Evolutionary conservation across 1,140 invertebrate genomes (phyloP), one percentile per base, ranked within the genome.

Genomic region (Leptinotarsa texana): DNA sequence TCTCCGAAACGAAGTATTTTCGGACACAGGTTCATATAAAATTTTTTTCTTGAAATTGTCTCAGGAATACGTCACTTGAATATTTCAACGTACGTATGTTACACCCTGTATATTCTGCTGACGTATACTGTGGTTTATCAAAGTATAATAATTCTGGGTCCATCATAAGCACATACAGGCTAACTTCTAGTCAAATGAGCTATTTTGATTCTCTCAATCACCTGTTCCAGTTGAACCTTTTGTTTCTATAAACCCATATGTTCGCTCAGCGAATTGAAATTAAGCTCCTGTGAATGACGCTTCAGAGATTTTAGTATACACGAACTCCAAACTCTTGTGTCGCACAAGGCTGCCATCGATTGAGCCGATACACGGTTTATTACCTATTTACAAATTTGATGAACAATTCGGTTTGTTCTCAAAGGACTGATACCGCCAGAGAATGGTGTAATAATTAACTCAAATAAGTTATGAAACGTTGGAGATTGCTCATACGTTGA

Each of bases 381-480:
- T 65, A 65, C n/a, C 63, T 65, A 33, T 15, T 65, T 27, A n/a
- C 21, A 33, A 65, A 65, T 65, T 33, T 65, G 21, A 65, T 65
- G 63, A 65, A 65, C 63, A 65, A 22, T 65, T 33, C 6, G 63
- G 63, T 24, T 65, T 65, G 63, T 65, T 65, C 63, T 65, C 63
- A 65, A 65, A 65, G 63, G 21, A 65, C 63, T 65, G n/a, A 65
- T 65, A 18, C 21, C 63, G 15, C 22, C 13, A 65, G 63, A 33
- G 63, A 65, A 21, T 18, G 15, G 17, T 65, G 63, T 33, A 18
- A 65, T 65, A 65, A 65, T 65, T 65, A 65, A 65, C 63, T 21
- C 63, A 24, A 22, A 65, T 65, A 65, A 15, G 63, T 21, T 65
- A 18, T 21, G 13, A 65, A 18, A 24, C 63, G 21, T 21, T 21